phyloP scores from a whole-genome alignment of 2,797 vertebrate genomes.

The Poeciliopsis turneri region DNA sequence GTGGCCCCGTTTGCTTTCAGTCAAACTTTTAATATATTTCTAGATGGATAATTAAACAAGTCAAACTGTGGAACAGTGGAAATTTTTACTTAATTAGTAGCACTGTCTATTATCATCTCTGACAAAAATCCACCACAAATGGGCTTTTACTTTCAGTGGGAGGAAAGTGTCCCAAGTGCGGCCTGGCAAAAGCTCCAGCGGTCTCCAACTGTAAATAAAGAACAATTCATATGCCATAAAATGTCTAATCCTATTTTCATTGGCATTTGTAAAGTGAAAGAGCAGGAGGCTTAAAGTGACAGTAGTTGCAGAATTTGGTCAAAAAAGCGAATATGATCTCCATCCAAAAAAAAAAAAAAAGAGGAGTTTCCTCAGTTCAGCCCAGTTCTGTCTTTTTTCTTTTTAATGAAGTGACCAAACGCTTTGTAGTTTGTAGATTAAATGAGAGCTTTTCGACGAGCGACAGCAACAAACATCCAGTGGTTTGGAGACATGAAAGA shows the following conservation, averaged over 20 bases:
- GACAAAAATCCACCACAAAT: slow-evolving; percentile 18
- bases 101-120: slow-evolving; percentile 52
- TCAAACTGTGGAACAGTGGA: slow-evolving; percentile 10
- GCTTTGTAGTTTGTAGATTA: slow-evolving; percentile 72
- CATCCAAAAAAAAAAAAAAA: slow-evolving; percentile 29
- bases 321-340: slow-evolving; percentile 59
- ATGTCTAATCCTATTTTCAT: slow-evolving; percentile 66
- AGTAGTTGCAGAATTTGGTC: slow-evolving; percentile 51
- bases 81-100: slow-evolving; percentile 25
- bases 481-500: slow-evolving; percentile 46
- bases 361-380: slow-evolving; percentile 38
- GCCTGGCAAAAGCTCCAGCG: slow-evolving; percentile 44
- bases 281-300: slow-evolving; percentile 41
- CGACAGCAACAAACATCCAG: slow-evolving; percentile 54
- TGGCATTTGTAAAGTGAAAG: slow-evolving; percentile 52
- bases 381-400: slow-evolving; percentile 57
- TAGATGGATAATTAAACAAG: slow-evolving; percentile 7
- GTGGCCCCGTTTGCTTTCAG: slow-evolving; percentile 5
- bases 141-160: slow-evolving; percentile 31
- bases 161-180: slow-evolving; percentile 53
- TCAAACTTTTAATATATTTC: neutral
- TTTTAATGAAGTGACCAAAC: slow-evolving; percentile 48
- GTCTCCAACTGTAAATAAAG: slow-evolving; percentile 48
- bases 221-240: slow-evolving; percentile 42
- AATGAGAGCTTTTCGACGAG: slow-evolving; percentile 58